Evolutionary conservation across 2,888 invertebrate genomes (phyloP).

Genomic region (Melipona beecheii): DNA sequence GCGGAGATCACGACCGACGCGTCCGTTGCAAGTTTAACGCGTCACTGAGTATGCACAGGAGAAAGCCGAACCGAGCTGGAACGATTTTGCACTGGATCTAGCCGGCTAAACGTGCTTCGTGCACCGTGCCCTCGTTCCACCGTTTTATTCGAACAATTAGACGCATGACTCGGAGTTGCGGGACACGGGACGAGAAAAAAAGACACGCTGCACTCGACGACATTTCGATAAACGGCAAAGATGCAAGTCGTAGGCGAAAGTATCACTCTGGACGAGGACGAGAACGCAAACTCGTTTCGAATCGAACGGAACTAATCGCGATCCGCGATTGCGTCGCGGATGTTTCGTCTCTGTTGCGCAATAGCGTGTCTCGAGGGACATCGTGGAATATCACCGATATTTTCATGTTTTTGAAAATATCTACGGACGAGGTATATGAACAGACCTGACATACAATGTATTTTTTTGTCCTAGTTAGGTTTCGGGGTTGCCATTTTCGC

Average conservation of each 20-base stretch:
- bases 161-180: conserved; percentile 69
- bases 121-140: conserved; percentile 76
- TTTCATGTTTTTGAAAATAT: too few relatives aligned
- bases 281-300: too few relatives aligned
- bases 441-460: too few relatives aligned
- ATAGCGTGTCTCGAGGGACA: background rate
- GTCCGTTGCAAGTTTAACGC: conserved; percentile 34
- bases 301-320: background rate
- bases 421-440: too few relatives aligned
- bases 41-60: conserved; percentile 75
- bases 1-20: background rate
- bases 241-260: too few relatives aligned
- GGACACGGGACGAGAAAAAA: conserved; percentile 33
- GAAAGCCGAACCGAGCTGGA: conserved; percentile 75
- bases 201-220: fast-evolving
- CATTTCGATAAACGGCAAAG: background rate
- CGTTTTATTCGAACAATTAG: conserved; percentile 78
- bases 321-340: conserved; percentile 2
- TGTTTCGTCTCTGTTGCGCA: conserved; percentile 17
- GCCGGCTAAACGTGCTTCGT: conserved; percentile 75
- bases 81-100: conserved; percentile 73
- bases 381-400: too few relatives aligned
- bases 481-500: too few relatives aligned
- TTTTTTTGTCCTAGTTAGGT: too few relatives aligned
- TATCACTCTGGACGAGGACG: fast-evolving